Conservation (phyloP, 2,113 vertebrate genomes). For the Callocephalon fimbriatum region DNA sequence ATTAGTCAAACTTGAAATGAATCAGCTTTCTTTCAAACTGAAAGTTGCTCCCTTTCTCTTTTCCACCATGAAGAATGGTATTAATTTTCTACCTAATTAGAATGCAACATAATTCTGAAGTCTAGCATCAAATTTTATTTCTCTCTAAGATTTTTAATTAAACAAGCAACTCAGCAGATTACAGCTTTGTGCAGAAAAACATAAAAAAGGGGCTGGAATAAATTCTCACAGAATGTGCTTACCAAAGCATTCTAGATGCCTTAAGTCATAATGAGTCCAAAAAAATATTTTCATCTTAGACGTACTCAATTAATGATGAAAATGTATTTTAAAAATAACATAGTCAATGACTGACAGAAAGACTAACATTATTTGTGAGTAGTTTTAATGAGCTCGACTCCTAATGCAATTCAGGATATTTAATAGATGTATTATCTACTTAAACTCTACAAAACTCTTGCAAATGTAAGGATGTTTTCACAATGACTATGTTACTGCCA, state of each 20-base stretch:
- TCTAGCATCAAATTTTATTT: slow-evolving; percentile 14
- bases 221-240: not conserved
- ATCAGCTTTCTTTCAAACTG: not conserved
- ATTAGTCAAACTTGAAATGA: slow-evolving; percentile 21
- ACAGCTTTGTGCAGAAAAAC: not conserved
- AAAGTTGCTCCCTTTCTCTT: not conserved
- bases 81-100: slow-evolving; percentile 46
- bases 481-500: not conserved
- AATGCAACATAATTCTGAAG: slow-evolving; percentile 2
- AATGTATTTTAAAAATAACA: not conserved
- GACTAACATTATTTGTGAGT: not conserved
- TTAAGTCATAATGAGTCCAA: not conserved
- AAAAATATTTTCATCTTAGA: not conserved
- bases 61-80: not conserved
- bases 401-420: not conserved
- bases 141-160: slow-evolving; percentile 24
- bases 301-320: not conserved
- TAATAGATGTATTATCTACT: not conserved
- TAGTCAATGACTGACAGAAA: not conserved
- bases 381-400: not conserved
- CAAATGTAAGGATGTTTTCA: not conserved
- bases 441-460: not conserved
- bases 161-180: not conserved
- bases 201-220: not conserved
- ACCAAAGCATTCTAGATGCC: not conserved